phyloP scores from a whole-genome alignment of 37 sponge, comb jelly and placozoan genomes.

The Dysidea cf. avara region DNA sequence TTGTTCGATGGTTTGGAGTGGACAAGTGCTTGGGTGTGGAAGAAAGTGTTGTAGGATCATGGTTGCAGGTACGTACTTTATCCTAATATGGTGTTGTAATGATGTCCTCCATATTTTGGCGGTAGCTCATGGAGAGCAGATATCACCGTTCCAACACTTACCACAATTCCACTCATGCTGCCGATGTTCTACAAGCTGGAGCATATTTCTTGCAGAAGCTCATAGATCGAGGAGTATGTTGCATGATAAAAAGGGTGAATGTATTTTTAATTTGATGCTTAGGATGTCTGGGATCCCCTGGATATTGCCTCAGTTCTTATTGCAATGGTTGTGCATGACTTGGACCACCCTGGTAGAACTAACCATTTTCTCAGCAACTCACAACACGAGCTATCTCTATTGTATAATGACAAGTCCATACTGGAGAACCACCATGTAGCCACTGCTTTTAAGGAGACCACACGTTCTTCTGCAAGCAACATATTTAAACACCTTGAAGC shows the following conservation, averaged over 20 bases:
- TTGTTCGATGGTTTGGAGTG: conserved; percentile 39
- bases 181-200: conserved; percentile 85
- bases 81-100: too few species aligned
- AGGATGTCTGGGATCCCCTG: conserved; percentile 57
- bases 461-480: conserved; percentile 46
- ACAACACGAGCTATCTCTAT: conserved; percentile 50
- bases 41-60: conserved; percentile 32
- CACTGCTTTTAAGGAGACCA: conserved; percentile 70
- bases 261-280: conserved; percentile 7
- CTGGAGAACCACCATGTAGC: conserved; percentile 89
- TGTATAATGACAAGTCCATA: conserved; percentile 88
- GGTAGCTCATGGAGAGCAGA: conserved; percentile 71
- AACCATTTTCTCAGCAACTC: conserved; percentile 79
- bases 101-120: not conserved
- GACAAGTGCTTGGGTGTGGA: conserved; percentile 42
- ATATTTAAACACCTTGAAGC: conserved; percentile 74
- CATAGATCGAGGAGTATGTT: conserved; percentile 36
- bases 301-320: conserved; percentile 75
- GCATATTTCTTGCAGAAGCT: conserved; percentile 67
- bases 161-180: conserved; percentile 96
- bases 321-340: conserved; percentile 76
- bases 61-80: conserved; percentile 51
- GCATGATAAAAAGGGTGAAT: not conserved
- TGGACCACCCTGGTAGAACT: conserved; percentile 86
- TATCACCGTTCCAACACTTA: conserved; percentile 66